Evolutionary conservation across 1,140 invertebrate species (phyloP).

Genomic region (Drosophila hydei): DNA sequence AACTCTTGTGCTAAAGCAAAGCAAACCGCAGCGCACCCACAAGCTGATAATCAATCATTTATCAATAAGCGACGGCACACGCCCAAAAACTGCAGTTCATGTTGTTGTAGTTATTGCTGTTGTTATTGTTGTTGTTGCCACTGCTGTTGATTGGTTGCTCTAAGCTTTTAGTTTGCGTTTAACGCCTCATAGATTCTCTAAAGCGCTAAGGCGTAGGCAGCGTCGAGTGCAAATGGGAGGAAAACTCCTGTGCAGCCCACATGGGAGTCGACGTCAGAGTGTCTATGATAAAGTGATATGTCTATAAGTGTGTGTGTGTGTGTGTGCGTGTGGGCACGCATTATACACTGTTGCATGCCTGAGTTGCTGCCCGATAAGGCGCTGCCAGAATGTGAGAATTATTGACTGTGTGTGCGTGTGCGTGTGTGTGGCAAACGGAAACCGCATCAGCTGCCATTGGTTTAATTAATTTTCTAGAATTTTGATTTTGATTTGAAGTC

Average conservation of each 20-base stretch:
- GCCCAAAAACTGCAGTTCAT: conserved; percentile 59
- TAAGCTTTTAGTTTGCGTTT: conserved; percentile 80
- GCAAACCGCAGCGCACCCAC: conserved; percentile 72
- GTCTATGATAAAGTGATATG: conserved; percentile 69
- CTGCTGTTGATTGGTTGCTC: conserved; percentile 50
- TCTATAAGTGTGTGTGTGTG: conserved; percentile 18
- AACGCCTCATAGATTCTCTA: conserved; percentile 75
- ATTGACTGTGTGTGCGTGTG: conserved; percentile 20
- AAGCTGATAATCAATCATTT: conserved; percentile 79
- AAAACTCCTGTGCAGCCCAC: conserved; percentile 29
- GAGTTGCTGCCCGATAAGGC: conserved; percentile 48
- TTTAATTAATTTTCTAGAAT: conserved; percentile 78
- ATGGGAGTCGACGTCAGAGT: conserved; percentile 38
- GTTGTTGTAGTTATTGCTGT: conserved; percentile 9
- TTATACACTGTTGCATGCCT: conserved; percentile 55
- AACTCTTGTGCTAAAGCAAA: conserved; percentile 74
- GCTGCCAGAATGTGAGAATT: conserved; percentile 30
- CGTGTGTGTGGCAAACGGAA: conserved; percentile 33
- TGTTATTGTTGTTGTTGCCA: conserved; percentile 32
- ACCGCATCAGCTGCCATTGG: conserved; percentile 60
- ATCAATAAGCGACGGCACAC: conserved; percentile 75
- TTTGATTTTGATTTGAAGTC: conserved; percentile 75
- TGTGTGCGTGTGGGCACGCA: conserved; percentile 45
- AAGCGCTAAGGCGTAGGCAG: conserved; percentile 45
- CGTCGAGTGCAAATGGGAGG: background rate